These are phyloP conservation scores for Laspeyria flexula DNA, from an alignment of 2,888 invertebrate species.

Conservation along the genomic window DNA sequence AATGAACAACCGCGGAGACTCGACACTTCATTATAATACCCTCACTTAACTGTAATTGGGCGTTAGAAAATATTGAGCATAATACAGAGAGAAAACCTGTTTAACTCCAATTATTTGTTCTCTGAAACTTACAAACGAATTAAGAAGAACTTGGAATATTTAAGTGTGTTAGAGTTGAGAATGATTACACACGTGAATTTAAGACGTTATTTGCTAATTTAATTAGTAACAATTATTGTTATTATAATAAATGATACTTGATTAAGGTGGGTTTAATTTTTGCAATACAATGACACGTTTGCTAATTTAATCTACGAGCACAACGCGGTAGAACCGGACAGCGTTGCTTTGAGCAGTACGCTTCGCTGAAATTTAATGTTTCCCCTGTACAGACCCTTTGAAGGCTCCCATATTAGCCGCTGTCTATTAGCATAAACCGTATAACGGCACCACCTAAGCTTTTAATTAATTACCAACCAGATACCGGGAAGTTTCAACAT, in stretches of 20 bases:
- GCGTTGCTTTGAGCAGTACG: slow-evolving; percentile 60
- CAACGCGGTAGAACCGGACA: slow-evolving; percentile 41
- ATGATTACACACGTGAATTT: not conserved
- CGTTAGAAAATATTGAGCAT: slow-evolving; percentile 15
- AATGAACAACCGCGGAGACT: slow-evolving; percentile 62
- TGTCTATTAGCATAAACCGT: slow-evolving; percentile 81
- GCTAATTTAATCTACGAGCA: slow-evolving; percentile 63
- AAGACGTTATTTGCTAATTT: not conserved
- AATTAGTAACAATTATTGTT: slow-evolving; percentile 3
- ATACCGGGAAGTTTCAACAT: slow-evolving; percentile 60
- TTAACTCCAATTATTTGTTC: slow-evolving; percentile 17
- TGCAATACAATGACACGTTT: slow-evolving; percentile 45
- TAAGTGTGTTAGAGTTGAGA: not conserved
- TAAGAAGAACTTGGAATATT: not conserved
- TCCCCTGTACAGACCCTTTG: slow-evolving; percentile 69
- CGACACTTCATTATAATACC: slow-evolving; percentile 49
- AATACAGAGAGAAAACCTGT: slow-evolving; percentile 11
- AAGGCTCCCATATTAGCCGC: slow-evolving; percentile 74
- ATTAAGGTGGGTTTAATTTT: slow-evolving; percentile 23
- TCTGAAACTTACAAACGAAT: slow-evolving; percentile 19
- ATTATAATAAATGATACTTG: too few relatives aligned
- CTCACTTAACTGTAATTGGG: slow-evolving; percentile 27
- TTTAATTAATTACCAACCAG: slow-evolving; percentile 81
- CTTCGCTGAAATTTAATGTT: slow-evolving; percentile 74
- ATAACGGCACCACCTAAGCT: slow-evolving; percentile 76